A percentile compares a stretch with the other conserved stretches of the same genome.
phyloP scores from a whole-genome alignment of 1,140 invertebrate species.

The Drosophila navojoa region DNA sequence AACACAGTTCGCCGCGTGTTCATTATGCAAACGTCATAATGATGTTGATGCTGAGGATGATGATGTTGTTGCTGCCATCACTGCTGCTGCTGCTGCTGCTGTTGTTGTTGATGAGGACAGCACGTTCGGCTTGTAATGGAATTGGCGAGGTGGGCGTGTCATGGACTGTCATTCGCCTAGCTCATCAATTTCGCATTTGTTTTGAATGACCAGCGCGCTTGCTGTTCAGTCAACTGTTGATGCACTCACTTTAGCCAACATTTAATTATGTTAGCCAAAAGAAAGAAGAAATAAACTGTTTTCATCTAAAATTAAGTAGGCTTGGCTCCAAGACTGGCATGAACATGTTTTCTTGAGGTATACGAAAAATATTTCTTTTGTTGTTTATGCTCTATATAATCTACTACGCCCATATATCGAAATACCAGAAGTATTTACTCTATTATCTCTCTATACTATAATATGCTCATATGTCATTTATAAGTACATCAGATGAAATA shows the following conservation, averaged over 20 bases:
- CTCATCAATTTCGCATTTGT: conserved; percentile 79
- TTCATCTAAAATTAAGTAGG: not conserved
- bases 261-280: conserved; percentile 11
- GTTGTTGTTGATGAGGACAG: conserved; percentile 37
- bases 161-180: conserved; percentile 67
- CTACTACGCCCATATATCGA: no score
- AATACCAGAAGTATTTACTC: no score
- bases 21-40: conserved; percentile 62
- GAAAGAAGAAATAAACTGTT: not conserved
- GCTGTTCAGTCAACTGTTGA: conserved; percentile 56
- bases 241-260: conserved; percentile 39
- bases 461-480: no score
- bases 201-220: conserved; percentile 37
- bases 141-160: conserved; percentile 39
- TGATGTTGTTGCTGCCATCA: conserved; percentile 3
- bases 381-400: no score
- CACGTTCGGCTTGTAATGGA: conserved; percentile 10
- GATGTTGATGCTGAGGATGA: conserved; percentile 24
- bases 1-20: conserved; percentile 69
- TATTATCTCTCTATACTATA: no score
- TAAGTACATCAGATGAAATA: no score
- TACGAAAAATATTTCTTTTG: no score
- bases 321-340: no score
- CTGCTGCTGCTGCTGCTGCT: conserved; percentile 1
- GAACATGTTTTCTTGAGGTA: no score